Percentiles rank a stretch among this genome's conserved stretches.
These are phyloP conservation scores for Percina caprodes DNA, from an alignment of 2,113 vertebrate species.

Conservation along the genomic window DNA sequence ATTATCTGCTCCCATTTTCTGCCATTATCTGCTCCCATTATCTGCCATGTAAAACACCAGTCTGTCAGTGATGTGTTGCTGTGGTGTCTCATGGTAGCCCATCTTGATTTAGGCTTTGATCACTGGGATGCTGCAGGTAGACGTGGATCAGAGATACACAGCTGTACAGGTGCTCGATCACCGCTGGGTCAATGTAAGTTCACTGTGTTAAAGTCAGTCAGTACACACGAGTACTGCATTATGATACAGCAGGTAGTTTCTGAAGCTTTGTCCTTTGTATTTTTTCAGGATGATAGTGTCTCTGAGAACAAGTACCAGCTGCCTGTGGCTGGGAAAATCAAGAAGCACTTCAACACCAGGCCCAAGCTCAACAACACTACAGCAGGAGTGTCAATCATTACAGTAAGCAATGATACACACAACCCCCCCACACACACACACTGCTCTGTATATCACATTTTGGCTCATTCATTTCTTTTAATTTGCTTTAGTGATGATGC, in stretches of 20 bases:
- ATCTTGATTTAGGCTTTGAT: slow-evolving; percentile 89
- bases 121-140: slow-evolving; percentile 93
- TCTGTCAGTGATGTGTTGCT: slow-evolving; percentile 10
- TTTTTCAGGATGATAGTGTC: slow-evolving; percentile 89
- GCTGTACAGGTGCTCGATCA: slow-evolving; percentile 95
- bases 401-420: slow-evolving; percentile 87
- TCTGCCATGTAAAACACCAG: slow-evolving; percentile 1
- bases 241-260: not conserved
- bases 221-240: not conserved
- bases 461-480: not conserved
- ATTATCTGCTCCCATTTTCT: slow-evolving; percentile 11
- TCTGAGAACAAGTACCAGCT: slow-evolving; percentile 93
- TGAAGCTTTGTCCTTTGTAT: slow-evolving; percentile 28
- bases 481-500: not conserved
- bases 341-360: slow-evolving; percentile 96
- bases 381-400: slow-evolving; percentile 96
- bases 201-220: not conserved
- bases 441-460: not conserved
- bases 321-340: slow-evolving; percentile 95
- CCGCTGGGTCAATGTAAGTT: slow-evolving; percentile 97
- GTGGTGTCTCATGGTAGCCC: not conserved
- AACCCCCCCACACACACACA: not conserved
- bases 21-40: slow-evolving; percentile 9
- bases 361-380: slow-evolving; percentile 90
- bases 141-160: slow-evolving; percentile 92